phyloP scores from a whole-genome alignment of 1,140 invertebrate species.

The Drosophila bipectinata region DNA sequence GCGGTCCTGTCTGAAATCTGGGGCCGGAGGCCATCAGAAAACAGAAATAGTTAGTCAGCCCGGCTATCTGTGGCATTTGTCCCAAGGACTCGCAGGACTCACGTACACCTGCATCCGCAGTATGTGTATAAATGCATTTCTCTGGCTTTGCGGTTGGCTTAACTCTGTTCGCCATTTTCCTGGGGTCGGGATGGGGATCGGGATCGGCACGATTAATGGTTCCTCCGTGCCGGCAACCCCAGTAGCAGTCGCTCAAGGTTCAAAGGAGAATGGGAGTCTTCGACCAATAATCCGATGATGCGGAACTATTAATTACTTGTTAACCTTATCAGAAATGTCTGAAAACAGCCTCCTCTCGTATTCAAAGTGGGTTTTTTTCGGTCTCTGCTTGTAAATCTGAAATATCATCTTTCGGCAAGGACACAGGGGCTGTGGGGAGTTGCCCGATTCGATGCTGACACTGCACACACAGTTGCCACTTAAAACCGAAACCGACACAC shows the following conservation, averaged over 20 bases:
- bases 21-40: slow-evolving; percentile 38
- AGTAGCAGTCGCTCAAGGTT: too few species aligned
- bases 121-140: slow-evolving; percentile 27
- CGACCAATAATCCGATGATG: neutral
- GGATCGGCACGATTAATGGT: neutral
- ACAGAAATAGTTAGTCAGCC: slow-evolving; percentile 59
- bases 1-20: neutral
- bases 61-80: slow-evolving; percentile 54
- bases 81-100: slow-evolving; percentile 9
- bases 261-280: too few species aligned
- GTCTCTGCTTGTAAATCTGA: slow-evolving; percentile 58
- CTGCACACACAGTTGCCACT: slow-evolving; percentile 71
- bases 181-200: too few species aligned
- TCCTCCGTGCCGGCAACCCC: too few species aligned
- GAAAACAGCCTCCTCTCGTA: neutral
- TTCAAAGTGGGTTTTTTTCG: slow-evolving; percentile 36
- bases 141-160: slow-evolving; percentile 31
- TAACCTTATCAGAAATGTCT: neutral
- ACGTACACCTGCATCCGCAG: slow-evolving; percentile 3
- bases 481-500: slow-evolving; percentile 69
- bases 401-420: slow-evolving; percentile 61
- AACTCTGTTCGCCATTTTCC: slow-evolving; percentile 28
- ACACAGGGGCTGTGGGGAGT: slow-evolving; percentile 3
- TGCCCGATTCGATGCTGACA: slow-evolving; percentile 60
- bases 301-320: neutral